Evolutionary conservation across 2,888 invertebrate species (phyloP), one percentile per base, ranked within the genome.

Genomic region (Perizoma affinitatum): DNA sequence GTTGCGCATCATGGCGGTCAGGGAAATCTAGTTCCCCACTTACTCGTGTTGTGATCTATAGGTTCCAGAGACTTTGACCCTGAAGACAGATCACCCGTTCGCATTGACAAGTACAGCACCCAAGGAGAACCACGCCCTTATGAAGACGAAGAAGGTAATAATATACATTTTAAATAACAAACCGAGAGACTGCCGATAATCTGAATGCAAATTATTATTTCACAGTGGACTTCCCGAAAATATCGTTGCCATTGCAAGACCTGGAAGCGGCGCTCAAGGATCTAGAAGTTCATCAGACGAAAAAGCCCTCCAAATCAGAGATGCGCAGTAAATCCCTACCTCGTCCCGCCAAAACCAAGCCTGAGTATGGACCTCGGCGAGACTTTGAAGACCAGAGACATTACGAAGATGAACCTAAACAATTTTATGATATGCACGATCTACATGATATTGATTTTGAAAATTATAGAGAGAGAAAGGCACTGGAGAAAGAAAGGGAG

Each of bases 391-490:
- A 84, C 3, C 74, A 73, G 9, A 79, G 84, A 51, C 71, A 81
- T 58, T 80, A 81, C 64, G 79, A 90, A 57, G 81, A 90, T 0
- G 87, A 87, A 0, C 76, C 84, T 35, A 84, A 81, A n/a, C 93
- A 93, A 43, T 78, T 82, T 59, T 82, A 79, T 36, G 88, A 90
- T 66, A 90, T 90, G 89, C 90, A 89, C 34, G 90, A 92, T 57
- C 75, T 92, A 0, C 81, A 84, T 41, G 90, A 90, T 5, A 90
- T 91, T 0, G 91, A 92, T 48, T 89, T 84, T 57, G 90, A 90
- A 56, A 91, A 90, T 42, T 94, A 93, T 63, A 89, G 90, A 41
- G 94, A 94, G 75, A 88, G 71, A 73, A 90, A 81, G 64, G 77
- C 88, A 47, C 69, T 87, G 55, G 86, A 87, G 63, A 83, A 77